Evolutionary conservation across 2,888 invertebrate species (phyloP).

Genomic region (Dioctria rufipes): DNA sequence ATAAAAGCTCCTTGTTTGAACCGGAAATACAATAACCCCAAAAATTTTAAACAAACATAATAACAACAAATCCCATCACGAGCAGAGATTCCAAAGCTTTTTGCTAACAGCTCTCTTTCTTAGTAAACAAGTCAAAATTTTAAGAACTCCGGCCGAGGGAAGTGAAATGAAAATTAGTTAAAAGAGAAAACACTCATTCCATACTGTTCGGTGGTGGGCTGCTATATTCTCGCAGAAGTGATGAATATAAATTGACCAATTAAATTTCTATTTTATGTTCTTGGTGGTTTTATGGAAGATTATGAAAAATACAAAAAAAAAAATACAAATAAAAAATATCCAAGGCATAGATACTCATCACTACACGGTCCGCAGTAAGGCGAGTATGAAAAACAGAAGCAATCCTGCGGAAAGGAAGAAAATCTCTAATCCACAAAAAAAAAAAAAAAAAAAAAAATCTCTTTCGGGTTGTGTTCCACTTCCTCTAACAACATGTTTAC

Average conservation of each 20-base stretch:
- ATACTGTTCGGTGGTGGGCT: background rate
- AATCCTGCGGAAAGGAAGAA: background rate
- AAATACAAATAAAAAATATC: background rate
- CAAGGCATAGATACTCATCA: background rate
- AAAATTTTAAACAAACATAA: too few relatives aligned
- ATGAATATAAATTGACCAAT: constrained; percentile 48
- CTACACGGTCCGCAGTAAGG: background rate
- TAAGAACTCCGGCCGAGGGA: background rate
- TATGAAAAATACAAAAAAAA: constrained; percentile 13
- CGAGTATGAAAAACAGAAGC: background rate
- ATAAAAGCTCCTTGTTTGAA: too few relatives aligned
- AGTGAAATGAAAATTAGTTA: constrained; percentile 39
- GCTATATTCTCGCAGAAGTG: constrained; percentile 24
- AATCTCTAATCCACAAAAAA: background rate
- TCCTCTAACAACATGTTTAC: background rate
- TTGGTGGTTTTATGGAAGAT: constrained; percentile 4
- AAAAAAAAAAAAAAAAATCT: background rate
- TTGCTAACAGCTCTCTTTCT: background rate
- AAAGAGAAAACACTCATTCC: constrained; percentile 10
- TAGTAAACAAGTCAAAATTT: background rate
- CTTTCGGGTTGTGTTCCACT: background rate
- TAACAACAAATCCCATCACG: too few relatives aligned
- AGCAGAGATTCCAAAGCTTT: too few relatives aligned
- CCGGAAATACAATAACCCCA: too few relatives aligned
- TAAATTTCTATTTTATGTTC: constrained; percentile 42